These are phyloP conservation scores for Poecilia wingei DNA, from an alignment of 2,797 vertebrate genomes.

Conservation along the genomic window DNA sequence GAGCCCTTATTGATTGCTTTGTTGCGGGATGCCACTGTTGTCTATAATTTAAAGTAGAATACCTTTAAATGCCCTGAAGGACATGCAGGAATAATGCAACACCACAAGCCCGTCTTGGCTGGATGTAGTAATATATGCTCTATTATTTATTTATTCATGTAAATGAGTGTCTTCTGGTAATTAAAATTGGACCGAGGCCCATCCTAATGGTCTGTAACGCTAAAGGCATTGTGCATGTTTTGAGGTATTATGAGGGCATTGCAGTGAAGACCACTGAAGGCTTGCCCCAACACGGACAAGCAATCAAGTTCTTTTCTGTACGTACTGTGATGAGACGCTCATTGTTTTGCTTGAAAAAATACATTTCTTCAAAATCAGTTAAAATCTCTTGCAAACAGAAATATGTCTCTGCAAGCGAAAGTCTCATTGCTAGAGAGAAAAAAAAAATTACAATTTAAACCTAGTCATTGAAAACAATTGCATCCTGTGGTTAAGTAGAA, in stretches of 20 bases:
- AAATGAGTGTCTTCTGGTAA: not conserved
- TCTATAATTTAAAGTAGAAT: not conserved
- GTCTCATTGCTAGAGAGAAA: not conserved
- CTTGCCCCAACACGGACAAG: not conserved
- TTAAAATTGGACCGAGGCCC: not conserved
- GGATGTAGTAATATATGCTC: not conserved
- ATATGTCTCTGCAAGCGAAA: not conserved
- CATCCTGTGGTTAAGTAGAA: not conserved
- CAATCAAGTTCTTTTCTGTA: not conserved
- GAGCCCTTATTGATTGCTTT: no score
- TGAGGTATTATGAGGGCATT: constrained; percentile 1
- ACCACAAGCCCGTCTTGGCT: not conserved
- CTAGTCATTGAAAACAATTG: constrained; percentile 5
- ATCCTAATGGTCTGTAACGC: not conserved
- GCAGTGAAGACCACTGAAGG: not conserved
- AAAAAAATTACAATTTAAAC: constrained; percentile 3
- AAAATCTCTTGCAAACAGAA: not conserved
- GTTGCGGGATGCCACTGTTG: not conserved
- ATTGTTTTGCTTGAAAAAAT: not conserved
- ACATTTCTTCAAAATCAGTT: constrained; percentile 9
- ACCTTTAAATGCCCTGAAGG: not conserved
- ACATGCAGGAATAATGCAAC: not conserved
- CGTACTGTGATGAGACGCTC: not conserved
- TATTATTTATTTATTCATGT: not conserved
- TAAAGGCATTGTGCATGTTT: not conserved